Conservation (phyloP, 2,113 vertebrate species). For the Taxidea taxus region DNA sequence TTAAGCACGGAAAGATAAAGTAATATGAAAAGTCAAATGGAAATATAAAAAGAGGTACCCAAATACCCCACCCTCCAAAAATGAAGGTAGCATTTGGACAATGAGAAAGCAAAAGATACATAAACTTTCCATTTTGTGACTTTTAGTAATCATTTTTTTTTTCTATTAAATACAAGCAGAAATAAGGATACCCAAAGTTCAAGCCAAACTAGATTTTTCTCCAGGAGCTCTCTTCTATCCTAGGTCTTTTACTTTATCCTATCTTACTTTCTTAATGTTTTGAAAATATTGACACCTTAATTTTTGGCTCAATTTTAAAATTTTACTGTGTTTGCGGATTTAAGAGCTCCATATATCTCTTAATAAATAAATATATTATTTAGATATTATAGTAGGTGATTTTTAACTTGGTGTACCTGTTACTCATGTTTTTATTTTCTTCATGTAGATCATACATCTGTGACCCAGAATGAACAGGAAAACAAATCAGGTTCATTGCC, state of each 20-base stretch:
- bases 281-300: not conserved
- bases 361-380: slow-evolving; percentile 14
- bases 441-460: slow-evolving; percentile 54
- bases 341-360: slow-evolving; percentile 4
- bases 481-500: not conserved
- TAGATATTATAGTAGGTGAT: not conserved
- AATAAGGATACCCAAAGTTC: not conserved
- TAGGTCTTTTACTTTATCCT: not conserved
- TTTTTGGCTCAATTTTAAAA: slow-evolving; percentile 16
- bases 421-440: slow-evolving; percentile 53
- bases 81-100: not conserved
- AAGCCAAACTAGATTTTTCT: not conserved
- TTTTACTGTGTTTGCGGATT: slow-evolving; percentile 34
- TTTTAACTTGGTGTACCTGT: slow-evolving; percentile 37
- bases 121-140: not conserved
- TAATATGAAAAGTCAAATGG: not conserved
- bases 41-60: not conserved
- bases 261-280: slow-evolving; percentile 9
- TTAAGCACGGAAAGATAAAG: not conserved
- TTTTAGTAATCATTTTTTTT: not conserved
- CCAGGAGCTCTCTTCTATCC: not conserved
- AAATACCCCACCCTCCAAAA: not conserved
- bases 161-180: slow-evolving; percentile 13
- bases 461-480: slow-evolving; percentile 48
- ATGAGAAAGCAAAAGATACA: not conserved